Evolutionary conservation across 2,888 invertebrate species (phyloP), one percentile per base, ranked within the genome.

Genomic region (Chymomyza fuscimana): DNA sequence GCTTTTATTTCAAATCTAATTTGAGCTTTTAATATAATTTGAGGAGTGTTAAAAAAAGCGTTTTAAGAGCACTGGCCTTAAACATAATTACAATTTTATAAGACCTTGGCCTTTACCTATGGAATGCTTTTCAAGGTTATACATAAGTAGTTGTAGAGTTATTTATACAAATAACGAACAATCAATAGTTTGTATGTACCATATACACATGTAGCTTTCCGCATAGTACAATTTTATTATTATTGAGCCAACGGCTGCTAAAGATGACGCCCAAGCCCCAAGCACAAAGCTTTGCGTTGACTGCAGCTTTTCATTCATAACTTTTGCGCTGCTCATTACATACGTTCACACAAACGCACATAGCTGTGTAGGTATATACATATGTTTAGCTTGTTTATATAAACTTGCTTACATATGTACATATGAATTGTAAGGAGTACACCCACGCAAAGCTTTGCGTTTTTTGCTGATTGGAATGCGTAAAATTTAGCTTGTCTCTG

Each of bases 381-480:
- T 25, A 25, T 4, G 25, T 25, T 25, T 25, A 25, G 25, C 25
- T 25, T 25, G 25, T 25, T 25, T 25, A 36, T 51, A 50, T 64
- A 15, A 56, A 46, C 56, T 63, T 32, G 12, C 19, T 56, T 56
- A n/a, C 46, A 50, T 25, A 32, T 61, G 16, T 52, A 19, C 19
- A 19, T 19, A 19, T 19, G 2, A 19, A 2, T 19, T 22, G 29
- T 7, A 12, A n/a, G 52, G 61, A 69, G 73, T 63, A 67, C 71
- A 71, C 76, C 32, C 32, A 60, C 32, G 58, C 22, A 32, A 5
- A 36, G 60, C n/a, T 61, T 46, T 69, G 69, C 69, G 54, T 54
- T 40, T 46, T 65, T n/a, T 76, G 77, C 74, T 83, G 82, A 86
- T 83, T 88, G 85, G 88, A 88, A 88, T 85, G 88, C 85, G 86